Conservation (phyloP, 2,797 vertebrate genomes). For the Enteromius unitaeniatus region DNA sequence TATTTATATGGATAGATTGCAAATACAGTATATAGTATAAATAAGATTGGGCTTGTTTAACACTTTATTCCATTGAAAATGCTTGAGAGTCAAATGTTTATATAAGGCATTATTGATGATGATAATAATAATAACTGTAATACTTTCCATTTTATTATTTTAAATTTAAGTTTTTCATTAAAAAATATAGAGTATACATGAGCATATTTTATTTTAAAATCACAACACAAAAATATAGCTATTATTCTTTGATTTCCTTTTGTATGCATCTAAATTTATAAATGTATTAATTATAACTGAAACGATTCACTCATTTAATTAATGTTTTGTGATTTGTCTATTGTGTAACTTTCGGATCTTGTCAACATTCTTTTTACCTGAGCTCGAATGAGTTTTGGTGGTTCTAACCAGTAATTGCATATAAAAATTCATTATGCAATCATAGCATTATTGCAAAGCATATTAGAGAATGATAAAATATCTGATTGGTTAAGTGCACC, state of each 20-base stretch:
- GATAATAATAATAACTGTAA: neutral
- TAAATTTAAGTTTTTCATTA: neutral
- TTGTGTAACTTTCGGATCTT: neutral
- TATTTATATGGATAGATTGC: too few relatives aligned
- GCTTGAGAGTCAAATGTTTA: neutral
- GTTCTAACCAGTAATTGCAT: neutral
- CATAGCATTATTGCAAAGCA: constrained; percentile 29
- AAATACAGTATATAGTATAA: too few relatives aligned
- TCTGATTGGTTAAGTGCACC: constrained; percentile 41
- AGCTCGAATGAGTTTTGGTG: neutral
- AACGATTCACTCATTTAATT: neutral
- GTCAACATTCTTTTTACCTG: neutral
- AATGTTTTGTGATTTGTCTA: neutral
- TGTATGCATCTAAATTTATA: neutral
- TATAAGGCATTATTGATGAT: neutral
- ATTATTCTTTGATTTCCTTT: neutral
- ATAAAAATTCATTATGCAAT: constrained; percentile 4
- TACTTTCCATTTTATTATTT: neutral
- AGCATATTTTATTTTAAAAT: neutral
- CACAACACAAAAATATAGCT: too few relatives aligned
- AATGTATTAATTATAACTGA: neutral
- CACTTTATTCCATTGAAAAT: neutral
- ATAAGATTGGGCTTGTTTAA: neutral
- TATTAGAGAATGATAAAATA: constrained; percentile 42
- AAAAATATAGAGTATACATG: neutral